phyloP scores from a whole-genome alignment of 2,113 vertebrate species.

The Eurystomus gularis region DNA sequence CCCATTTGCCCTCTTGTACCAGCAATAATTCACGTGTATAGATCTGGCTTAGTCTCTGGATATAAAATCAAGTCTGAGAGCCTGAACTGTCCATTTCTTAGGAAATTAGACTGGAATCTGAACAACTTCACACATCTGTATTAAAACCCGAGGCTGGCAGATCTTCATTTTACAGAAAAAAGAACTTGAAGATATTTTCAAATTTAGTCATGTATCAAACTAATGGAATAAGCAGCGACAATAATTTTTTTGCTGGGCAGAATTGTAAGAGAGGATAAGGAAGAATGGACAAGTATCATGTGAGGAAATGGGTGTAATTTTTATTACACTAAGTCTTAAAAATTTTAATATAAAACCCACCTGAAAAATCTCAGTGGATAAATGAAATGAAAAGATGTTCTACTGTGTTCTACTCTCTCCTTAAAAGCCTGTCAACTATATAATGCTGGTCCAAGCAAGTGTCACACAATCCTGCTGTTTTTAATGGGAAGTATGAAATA shows the following conservation, averaged over 20 bases:
- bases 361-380: background rate
- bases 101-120: background rate
- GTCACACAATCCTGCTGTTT: background rate
- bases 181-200: background rate
- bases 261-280: background rate
- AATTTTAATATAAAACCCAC: background rate
- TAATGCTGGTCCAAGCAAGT: background rate
- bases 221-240: background rate
- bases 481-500: background rate
- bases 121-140: background rate
- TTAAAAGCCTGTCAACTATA: background rate
- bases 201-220: background rate
- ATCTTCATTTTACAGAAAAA: background rate
- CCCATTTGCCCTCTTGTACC: background rate
- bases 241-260: background rate
- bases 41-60: background rate
- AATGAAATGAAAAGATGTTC: background rate
- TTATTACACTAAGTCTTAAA: background rate
- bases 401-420: background rate
- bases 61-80: background rate
- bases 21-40: background rate
- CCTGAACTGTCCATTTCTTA: background rate
- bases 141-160: background rate
- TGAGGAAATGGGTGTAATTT: background rate
- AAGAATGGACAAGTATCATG: background rate